These are phyloP conservation scores for Sardinella longiceps DNA, from an alignment of 2,797 vertebrate genomes.

Conservation along the genomic window DNA sequence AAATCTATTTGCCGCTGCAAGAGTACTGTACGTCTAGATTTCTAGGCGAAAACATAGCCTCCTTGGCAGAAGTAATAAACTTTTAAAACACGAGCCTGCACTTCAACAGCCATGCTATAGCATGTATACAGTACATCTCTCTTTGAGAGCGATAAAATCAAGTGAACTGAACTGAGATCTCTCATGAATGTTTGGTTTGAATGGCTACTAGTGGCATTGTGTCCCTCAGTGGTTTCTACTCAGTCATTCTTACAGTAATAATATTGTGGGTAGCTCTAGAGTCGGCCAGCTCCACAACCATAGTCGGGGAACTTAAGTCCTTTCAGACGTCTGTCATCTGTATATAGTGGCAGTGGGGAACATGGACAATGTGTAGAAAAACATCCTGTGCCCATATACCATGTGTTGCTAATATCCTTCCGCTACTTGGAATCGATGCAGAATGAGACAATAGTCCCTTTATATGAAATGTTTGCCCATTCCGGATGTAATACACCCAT, in stretches of 20 bases:
- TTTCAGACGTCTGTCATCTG: conserved; percentile 6
- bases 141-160: too few relatives aligned
- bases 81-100: too few relatives aligned
- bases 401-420: conserved; percentile 34
- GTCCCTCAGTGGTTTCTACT: not conserved
- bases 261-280: not conserved
- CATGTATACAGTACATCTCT: not conserved
- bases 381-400: conserved; percentile 38
- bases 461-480: conserved; percentile 31
- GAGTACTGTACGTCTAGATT: too few relatives aligned
- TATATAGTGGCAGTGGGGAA: not conserved
- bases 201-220: not conserved
- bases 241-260: not conserved
- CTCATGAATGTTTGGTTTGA: not conserved
- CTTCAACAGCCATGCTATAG: not conserved
- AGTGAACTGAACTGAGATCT: not conserved
- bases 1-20: too few relatives aligned
- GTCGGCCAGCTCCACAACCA: not conserved
- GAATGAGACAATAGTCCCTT: conserved; percentile 39
- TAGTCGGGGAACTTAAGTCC: not conserved
- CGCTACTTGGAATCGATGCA: conserved; percentile 35
- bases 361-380: conserved; percentile 29
- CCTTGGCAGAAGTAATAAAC: too few relatives aligned
- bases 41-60: too few relatives aligned
- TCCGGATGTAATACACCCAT: conserved; percentile 38